Evolutionary conservation across 2,113 vertebrate species (phyloP).

Genomic region (Aythya baeri): DNA sequence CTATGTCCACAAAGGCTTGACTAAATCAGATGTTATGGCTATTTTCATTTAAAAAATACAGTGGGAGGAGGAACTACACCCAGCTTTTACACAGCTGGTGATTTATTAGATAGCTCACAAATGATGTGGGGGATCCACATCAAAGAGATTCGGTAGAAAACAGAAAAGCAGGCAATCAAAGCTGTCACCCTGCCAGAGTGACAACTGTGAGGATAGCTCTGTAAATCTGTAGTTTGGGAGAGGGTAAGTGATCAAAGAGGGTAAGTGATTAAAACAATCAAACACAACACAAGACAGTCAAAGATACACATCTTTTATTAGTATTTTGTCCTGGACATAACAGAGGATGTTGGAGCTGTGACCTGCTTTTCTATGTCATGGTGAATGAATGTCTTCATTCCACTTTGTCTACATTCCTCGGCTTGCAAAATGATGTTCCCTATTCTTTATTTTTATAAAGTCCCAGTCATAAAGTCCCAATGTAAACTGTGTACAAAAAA

Average conservation of each 20-base stretch:
- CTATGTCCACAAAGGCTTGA: background rate
- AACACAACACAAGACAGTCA: background rate
- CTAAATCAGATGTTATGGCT: background rate
- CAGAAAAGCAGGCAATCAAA: background rate
- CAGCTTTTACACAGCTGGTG: slow-evolving; percentile 27
- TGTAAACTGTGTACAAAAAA: background rate
- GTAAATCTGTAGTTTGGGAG: background rate
- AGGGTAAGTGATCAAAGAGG: background rate
- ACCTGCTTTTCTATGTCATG: background rate
- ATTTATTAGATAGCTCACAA: slow-evolving; percentile 29
- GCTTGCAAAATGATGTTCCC: background rate
- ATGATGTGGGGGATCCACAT: background rate
- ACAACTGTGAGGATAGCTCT: background rate
- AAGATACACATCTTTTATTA: background rate
- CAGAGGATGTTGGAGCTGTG: background rate
- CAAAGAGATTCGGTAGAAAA: background rate
- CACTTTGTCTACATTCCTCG: background rate
- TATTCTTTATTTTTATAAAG: background rate
- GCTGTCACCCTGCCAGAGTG: background rate
- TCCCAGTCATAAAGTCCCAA: background rate
- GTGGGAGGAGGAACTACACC: background rate
- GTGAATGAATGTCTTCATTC: background rate
- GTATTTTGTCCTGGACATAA: background rate
- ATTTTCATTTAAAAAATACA: slow-evolving; percentile 42
- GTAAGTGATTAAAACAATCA: background rate